Base-by-base conservation (phyloP, 1,140 invertebrate species). In the Pseudomyrmex sp. region DNA sequence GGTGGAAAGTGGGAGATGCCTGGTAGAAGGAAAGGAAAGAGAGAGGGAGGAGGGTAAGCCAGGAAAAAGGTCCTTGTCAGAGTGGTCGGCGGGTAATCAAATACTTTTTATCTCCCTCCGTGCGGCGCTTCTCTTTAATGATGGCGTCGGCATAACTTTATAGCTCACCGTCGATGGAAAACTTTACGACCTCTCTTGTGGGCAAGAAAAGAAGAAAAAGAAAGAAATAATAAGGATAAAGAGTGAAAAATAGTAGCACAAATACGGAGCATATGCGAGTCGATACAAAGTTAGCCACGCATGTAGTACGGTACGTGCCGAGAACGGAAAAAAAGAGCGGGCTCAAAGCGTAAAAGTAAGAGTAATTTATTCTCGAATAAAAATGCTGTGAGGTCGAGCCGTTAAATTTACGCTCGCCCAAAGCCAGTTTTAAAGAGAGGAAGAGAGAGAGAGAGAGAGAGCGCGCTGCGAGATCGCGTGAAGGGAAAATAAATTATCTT, bases 41-140 rank as follows among this genome's bases (percentile, higher is more conserved):
- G 66, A n/a, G 23, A 26, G 10, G 69, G 15, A 50, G 56, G 69
- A 48, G 68, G 58, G 50, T 52, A 75, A 44, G 48, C 23, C 80
- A 52, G 23, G 59, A 82, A 82, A 82, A 75, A 76, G 80, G 80
- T 82, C 80, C 70, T 76, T 72, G 70, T 73, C 80, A 82, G 72
- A 82, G 70, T 82, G 70, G 80, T 82, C 72, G 80, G 69, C 18
- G 80, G 72, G 80, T 82, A 82, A 82, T 82, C 79, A 82, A 82
- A 82, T 82, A 80, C 80, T 82, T 82, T 82, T 82, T 82, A 82
- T 82, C 70, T 75, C 61, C 35, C 68, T 75, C 79, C 70, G 35
- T 52, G 50, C 48, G 56, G 56, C 56, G 79, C 79, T 82, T 61
- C 70, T 82, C 70, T 82, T 82, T 82, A 82, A 82, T 82, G 80